phyloP scores from a whole-genome alignment of 2,888 invertebrate species.

The Leucophenga maculata region DNA sequence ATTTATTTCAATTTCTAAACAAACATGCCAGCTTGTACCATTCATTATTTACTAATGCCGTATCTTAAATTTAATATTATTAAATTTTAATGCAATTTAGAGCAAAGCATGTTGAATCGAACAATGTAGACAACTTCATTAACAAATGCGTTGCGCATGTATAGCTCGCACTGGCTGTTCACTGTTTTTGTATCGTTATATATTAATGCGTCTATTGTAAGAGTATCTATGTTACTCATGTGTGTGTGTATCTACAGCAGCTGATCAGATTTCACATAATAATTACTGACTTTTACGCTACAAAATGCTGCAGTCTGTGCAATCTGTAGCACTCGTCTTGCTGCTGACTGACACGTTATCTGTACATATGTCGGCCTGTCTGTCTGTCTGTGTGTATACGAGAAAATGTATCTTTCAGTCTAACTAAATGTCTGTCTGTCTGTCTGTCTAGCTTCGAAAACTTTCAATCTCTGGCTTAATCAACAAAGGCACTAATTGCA shows the following conservation, averaged over 20 bases:
- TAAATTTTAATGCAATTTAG: no score
- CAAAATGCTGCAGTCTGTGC: not conserved
- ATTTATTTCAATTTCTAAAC: no score
- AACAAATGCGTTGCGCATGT: not conserved
- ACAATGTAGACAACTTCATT: not conserved
- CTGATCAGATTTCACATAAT: slow-evolving; percentile 14
- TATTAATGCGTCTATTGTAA: not conserved
- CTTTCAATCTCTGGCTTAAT: slow-evolving; percentile 51
- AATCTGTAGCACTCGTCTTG: not conserved
- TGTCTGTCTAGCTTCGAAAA: not conserved
- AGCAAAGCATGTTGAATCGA: not conserved
- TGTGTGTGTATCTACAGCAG: not conserved
- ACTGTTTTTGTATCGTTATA: not conserved
- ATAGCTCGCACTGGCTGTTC: not conserved
- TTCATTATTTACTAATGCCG: no score
- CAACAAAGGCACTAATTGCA: slow-evolving; percentile 64
- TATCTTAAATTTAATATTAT: no score
- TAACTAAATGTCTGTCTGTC: not conserved
- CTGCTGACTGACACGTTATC: not conserved
- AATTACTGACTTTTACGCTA: slow-evolving; percentile 15
- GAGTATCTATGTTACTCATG: not conserved
- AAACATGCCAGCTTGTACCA: no score
- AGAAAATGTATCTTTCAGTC: not conserved
- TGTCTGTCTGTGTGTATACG: no score
- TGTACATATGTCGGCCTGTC: not conserved